These are phyloP conservation scores for Bombus picipes DNA, from an alignment of 1,140 invertebrate genomes.

Conservation along the genomic window DNA sequence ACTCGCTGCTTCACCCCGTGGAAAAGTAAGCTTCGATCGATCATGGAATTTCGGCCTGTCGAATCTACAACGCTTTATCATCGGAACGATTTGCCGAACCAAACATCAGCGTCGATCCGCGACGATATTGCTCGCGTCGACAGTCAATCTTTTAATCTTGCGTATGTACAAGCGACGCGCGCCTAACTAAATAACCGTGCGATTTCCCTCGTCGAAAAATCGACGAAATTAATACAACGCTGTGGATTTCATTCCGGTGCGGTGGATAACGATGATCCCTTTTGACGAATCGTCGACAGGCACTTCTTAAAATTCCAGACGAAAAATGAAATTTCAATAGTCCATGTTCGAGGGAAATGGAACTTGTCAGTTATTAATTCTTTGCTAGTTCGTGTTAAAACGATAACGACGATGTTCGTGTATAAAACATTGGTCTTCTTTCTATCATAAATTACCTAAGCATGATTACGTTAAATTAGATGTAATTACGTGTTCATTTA, in stretches of 20 bases:
- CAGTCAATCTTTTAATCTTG: constrained; percentile 44
- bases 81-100: constrained; percentile 30
- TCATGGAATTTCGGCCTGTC: constrained; percentile 43
- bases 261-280: too few relatives aligned
- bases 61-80: constrained; percentile 46
- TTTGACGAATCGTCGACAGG: background rate
- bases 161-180: background rate
- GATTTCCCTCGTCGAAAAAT: constrained; percentile 13
- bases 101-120: constrained; percentile 19
- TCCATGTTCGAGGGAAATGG: background rate
- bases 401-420: background rate
- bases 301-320: background rate
- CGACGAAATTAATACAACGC: constrained; percentile 8
- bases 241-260: background rate
- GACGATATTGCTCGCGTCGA: constrained; percentile 40
- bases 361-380: background rate
- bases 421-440: background rate
- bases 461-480: too few relatives aligned
- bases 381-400: background rate
- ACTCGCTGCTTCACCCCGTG: background rate
- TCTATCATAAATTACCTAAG: background rate
- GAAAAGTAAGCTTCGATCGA: constrained; percentile 35
- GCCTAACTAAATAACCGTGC: constrained; percentile 20
- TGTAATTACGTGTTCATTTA: too few relatives aligned
- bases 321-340: too few relatives aligned